phyloP scores from a whole-genome alignment of 2,113 vertebrate genomes.

The Stercorarius parasiticus region DNA sequence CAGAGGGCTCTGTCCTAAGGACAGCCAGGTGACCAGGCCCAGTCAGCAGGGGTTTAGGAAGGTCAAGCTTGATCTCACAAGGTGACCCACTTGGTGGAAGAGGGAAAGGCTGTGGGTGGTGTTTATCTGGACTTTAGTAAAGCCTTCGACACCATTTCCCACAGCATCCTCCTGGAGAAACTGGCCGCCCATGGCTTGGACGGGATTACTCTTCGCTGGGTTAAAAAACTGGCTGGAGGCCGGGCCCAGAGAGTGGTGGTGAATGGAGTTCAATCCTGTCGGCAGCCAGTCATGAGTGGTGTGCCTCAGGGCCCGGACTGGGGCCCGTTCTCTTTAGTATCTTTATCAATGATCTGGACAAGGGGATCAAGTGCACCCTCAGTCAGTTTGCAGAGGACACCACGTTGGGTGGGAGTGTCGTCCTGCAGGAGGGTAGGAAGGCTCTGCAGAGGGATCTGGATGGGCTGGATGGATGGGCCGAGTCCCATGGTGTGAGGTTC shows the following conservation, averaged over 20 bases:
- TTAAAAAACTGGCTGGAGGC: not conserved
- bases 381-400: not conserved
- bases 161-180: not conserved
- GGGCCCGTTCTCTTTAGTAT: not conserved
- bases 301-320: not conserved
- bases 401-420: not conserved
- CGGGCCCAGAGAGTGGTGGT: not conserved
- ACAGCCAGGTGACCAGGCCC: not conserved
- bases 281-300: not conserved
- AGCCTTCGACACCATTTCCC: not conserved
- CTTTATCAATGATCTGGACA: not conserved
- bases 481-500: not conserved
- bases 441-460: not conserved
- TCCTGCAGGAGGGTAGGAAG: not conserved
- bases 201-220: fast-evolving
- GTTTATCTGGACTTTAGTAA: not conserved
- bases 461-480: not conserved
- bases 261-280: not conserved
- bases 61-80: not conserved
- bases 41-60: not conserved
- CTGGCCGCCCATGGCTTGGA: not conserved
- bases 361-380: not conserved
- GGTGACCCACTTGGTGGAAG: not conserved
- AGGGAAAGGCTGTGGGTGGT: not conserved
- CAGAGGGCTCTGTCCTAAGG: not conserved